These are phyloP conservation scores for Stegana nigrithorax DNA, from an alignment of 2,888 invertebrate species.

Conservation along the genomic window DNA sequence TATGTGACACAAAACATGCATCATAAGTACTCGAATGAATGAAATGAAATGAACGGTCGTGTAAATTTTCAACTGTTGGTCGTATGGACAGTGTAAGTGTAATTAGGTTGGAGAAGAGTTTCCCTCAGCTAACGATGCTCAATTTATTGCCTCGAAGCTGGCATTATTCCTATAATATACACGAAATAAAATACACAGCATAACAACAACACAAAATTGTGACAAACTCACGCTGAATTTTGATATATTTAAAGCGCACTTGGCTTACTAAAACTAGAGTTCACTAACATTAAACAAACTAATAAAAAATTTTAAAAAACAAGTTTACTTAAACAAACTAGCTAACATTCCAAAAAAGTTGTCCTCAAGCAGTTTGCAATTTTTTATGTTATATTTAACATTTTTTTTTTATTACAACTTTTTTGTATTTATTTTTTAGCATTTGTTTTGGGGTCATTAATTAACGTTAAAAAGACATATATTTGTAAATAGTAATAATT, in stretches of 20 bases:
- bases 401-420: constrained; percentile 16
- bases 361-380: constrained; percentile 58
- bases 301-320: neutral
- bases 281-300: neutral
- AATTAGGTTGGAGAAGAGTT: too few species aligned
- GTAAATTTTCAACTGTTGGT: too few species aligned
- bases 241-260: neutral
- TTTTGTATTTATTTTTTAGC: constrained; percentile 10
- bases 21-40: too few species aligned
- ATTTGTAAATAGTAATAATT: constrained; percentile 1
- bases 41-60: too few species aligned
- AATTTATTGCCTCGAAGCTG: constrained; percentile 37
- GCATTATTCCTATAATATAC: too few species aligned
- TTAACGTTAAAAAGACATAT: constrained; percentile 42
- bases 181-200: constrained; percentile 15
- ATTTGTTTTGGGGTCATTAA: constrained; percentile 43
- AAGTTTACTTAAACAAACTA: neutral
- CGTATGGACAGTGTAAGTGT: too few species aligned
- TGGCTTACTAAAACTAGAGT: neutral
- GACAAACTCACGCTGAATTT: neutral
- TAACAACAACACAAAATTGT: neutral
- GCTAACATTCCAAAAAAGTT: constrained; percentile 26
- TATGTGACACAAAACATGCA: too few species aligned
- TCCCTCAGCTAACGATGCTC: too few species aligned
- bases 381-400: constrained; percentile 5